phyloP scores from a whole-genome alignment of 1,140 invertebrate genomes.

The Dinothrombium tinctorium region DNA sequence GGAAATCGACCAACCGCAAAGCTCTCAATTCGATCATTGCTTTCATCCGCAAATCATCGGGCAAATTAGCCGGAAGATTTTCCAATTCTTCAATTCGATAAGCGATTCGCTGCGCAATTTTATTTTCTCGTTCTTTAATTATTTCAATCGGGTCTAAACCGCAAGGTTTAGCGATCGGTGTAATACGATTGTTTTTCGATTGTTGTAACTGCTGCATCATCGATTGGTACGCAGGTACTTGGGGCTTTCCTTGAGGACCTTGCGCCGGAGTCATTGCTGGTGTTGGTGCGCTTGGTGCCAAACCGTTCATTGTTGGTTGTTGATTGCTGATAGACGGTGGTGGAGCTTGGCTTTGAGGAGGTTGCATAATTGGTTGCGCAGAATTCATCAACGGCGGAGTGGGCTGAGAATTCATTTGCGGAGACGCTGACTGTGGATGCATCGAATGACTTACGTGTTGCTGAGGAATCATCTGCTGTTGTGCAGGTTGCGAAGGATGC shows the following conservation, averaged over 20 bases:
- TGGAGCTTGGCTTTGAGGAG: too few species aligned
- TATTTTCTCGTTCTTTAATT: conserved; percentile 70
- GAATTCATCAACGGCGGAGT: too few species aligned
- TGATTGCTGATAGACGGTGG: too few species aligned
- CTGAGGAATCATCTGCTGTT: conserved; percentile 3
- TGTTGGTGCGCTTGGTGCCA: not conserved
- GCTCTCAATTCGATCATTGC: conserved; percentile 85
- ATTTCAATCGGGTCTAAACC: conserved; percentile 81
- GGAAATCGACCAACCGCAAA: conserved; percentile 76
- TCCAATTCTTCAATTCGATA: conserved; percentile 58
- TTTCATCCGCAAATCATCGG: conserved; percentile 69
- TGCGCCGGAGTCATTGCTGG: not conserved
- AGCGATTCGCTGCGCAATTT: conserved; percentile 54
- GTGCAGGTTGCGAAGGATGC: conserved; percentile 9
- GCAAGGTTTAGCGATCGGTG: conserved; percentile 64
- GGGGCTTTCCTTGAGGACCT: conserved; percentile 12
- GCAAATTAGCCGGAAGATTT: conserved; percentile 57
- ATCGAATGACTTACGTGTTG: too few species aligned
- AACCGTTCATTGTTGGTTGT: too few species aligned
- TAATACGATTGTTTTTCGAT: conserved; percentile 35
- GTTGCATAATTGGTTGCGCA: too few species aligned
- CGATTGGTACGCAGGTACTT: conserved; percentile 18
- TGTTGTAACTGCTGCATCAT: conserved; percentile 15
- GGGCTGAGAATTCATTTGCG: too few species aligned
- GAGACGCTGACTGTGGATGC: not conserved